Base-by-base conservation (phyloP, 1,140 invertebrate species). In the Drosophila sp. region DNA sequence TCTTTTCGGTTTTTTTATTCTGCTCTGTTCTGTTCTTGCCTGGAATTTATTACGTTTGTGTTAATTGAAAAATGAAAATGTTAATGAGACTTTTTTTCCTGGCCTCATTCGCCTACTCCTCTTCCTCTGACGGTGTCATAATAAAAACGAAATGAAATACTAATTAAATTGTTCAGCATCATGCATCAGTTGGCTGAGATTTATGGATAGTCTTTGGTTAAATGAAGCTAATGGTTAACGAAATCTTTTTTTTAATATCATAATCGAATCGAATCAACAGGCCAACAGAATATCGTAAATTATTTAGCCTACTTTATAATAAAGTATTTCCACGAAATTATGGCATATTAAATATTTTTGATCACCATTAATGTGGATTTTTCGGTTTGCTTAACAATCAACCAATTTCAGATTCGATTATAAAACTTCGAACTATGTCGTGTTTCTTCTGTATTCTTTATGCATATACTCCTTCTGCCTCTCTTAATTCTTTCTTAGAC, bases 31-130 rank as follows among this genome's bases (percentile, higher is more conserved):
- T 38, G 35, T 10, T 38, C 62, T 50, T 47, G 62, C 70, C 66
- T 54, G 86, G 86, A 90, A 90, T 90, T 90, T 90, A 90, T 90
- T 90, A 86, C 86, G 78, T 86, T 90, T 90, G 85, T 90, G 86
- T 90, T 90, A 90, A 90, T 90, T 90, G 86, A 90, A 90, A 89
- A 90, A 90, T 90, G 82, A 86, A 90, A 90, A 90, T 87, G 86
- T 86, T 90, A 90, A 90, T 90, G 86, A 87, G 83, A 86, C 79
- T 77, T 73, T 50, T 50, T 50, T n/a, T 50, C 23, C 23, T 17
- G 66, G 58, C 44, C 44, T 27, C 44, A 47, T 47, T 47, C 35
- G 8, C n/a, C 23, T 50, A 50, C 44, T 27, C 2, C 7, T 10
- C 6, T 41, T 11, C 4, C n/a, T 8, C 23, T 50, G 44, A 6